Evolutionary conservation across 2,888 invertebrate species (phyloP).

Genomic region (Clusia tigrina): DNA sequence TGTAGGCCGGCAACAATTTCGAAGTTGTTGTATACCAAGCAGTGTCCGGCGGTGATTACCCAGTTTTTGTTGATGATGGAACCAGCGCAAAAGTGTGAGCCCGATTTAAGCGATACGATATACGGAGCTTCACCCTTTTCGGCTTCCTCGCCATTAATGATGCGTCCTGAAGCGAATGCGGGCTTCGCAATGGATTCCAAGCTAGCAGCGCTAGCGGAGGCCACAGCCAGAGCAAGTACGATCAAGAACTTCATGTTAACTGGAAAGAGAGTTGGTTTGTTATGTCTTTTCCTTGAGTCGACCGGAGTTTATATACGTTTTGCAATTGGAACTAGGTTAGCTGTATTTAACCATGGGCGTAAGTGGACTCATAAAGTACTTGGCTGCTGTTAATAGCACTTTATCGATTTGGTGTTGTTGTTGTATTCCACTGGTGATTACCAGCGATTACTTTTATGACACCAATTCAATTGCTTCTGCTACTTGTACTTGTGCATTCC

Average conservation of each 20-base stretch:
- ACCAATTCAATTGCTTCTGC: background rate
- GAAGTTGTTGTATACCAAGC: constrained; percentile 39
- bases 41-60: constrained; percentile 58
- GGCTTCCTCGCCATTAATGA: constrained; percentile 50
- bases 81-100: constrained; percentile 60
- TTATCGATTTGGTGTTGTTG: too few species aligned
- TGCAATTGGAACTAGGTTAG: background rate
- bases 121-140: constrained; percentile 59
- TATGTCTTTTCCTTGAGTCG: background rate
- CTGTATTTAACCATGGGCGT: background rate
- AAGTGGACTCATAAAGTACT: background rate
- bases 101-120: constrained; percentile 53
- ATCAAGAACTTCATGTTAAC: constrained; percentile 39
- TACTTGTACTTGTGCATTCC: too few species aligned
- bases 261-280: constrained; percentile 21
- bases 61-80: constrained; percentile 54
- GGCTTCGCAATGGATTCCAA: constrained; percentile 32
- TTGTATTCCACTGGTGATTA: background rate
- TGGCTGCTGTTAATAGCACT: background rate
- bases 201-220: constrained; percentile 32
- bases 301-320: constrained; percentile 25
- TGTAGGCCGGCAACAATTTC: constrained; percentile 60
- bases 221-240: constrained; percentile 34
- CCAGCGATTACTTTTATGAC: background rate
- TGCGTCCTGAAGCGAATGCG: constrained; percentile 39